Conservation (phyloP, 2,113 vertebrate genomes). For the Gallinago media region DNA sequence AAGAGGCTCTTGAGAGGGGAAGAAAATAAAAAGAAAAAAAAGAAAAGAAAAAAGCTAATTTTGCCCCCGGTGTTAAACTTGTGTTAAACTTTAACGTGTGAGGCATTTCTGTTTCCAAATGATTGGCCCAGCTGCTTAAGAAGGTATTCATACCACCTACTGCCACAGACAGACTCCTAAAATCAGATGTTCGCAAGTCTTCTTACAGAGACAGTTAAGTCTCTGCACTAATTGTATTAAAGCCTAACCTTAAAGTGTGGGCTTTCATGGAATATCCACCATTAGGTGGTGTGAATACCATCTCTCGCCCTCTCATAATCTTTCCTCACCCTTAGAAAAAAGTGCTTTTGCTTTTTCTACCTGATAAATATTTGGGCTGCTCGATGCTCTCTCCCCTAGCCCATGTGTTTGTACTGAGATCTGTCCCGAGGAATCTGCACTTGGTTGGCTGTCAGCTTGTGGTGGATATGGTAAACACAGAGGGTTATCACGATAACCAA, state of each 20-base stretch:
- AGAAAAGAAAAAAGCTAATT: background rate
- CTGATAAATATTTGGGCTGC: conserved; percentile 6
- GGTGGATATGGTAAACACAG: conserved; percentile 93
- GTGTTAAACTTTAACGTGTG: conserved; percentile 17
- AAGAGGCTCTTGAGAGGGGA: background rate
- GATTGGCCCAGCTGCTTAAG: conserved; percentile 3
- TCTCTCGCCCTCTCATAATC: background rate
- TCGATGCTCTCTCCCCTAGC: conserved; percentile 57
- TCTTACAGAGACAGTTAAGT: background rate
- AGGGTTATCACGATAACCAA: conserved; percentile 91
- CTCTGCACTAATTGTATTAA: background rate
- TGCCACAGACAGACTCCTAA: background rate
- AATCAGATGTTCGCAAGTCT: background rate
- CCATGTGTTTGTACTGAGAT: conserved; percentile 99
- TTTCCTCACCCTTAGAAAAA: conserved; percentile 41
- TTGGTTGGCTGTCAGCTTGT: conserved; percentile 91
- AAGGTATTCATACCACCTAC: conserved; percentile 53
- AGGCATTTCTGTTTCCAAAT: conserved; percentile 46
- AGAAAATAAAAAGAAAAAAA: too few relatives aligned
- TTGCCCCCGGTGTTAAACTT: conserved; percentile 15
- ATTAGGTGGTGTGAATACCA: conserved; percentile 32
- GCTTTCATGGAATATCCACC: background rate
- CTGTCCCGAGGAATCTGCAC: conserved; percentile 92
- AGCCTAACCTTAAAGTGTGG: background rate
- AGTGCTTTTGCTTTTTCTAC: conserved; percentile 73